Conservation (phyloP, 2,797 vertebrate genomes). For the Selene dorsalis region DNA sequence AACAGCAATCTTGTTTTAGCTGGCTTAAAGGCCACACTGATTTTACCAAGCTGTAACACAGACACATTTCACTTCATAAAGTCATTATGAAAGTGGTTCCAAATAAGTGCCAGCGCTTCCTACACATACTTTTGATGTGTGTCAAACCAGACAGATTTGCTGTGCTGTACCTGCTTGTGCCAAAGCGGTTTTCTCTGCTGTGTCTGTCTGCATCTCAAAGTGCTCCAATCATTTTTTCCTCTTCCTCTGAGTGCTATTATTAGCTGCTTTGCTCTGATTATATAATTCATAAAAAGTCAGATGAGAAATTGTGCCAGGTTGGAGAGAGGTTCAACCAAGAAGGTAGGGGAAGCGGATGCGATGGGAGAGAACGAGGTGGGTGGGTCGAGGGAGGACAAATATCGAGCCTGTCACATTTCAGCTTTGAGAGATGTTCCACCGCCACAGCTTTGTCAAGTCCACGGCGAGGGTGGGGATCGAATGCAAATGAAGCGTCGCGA, state of each 20-base stretch:
- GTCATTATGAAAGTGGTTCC: neutral
- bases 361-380: conserved; percentile 12
- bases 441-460: conserved; percentile 34
- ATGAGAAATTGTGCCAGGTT: conserved; percentile 72
- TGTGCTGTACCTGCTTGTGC: conserved; percentile 48
- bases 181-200: conserved; percentile 49
- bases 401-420: conserved; percentile 40
- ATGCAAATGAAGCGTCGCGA: conserved; percentile 48
- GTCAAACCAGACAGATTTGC: conserved; percentile 44
- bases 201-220: conserved; percentile 69
- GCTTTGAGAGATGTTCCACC: conserved; percentile 40
- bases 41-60: conserved; percentile 12
- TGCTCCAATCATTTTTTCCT: conserved; percentile 67
- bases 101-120: conserved; percentile 6
- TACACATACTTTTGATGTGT: conserved; percentile 6
- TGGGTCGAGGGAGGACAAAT: neutral
- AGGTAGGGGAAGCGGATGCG: conserved; percentile 28
- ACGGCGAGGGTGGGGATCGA: conserved; percentile 15
- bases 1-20: conserved; percentile 46
- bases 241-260: conserved; percentile 77
- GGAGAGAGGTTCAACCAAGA: conserved; percentile 54
- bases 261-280: conserved; percentile 79
- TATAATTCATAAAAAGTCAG: conserved; percentile 80
- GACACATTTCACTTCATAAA: conserved; percentile 14
- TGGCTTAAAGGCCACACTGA: conserved; percentile 25